Base-by-base conservation (phyloP, 2,113 vertebrate genomes). In the Trichomycterus rosablanca region DNA sequence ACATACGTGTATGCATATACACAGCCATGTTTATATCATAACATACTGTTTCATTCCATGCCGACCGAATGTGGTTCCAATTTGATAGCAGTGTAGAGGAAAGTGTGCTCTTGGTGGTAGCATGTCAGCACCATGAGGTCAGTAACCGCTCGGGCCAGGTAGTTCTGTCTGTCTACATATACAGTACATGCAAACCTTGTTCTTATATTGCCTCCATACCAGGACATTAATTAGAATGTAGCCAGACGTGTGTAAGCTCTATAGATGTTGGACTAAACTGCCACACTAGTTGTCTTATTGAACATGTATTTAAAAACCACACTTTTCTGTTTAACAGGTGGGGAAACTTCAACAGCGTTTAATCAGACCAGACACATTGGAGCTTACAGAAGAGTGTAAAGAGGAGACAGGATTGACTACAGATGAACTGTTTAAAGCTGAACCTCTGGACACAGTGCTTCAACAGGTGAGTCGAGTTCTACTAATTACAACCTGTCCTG, bases 321-420 rank as follows among this genome's bases (percentile, higher is more conserved):
- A 56, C 26, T 2, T 58, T 28, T 62, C 28, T 5, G 83, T 78
- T 57, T 5, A 82, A 71, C 84, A 98, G 95, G 93, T 94, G 67
- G 95, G 93, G 43, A 88, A 94, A 1, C 83, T 94, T 63, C 93
- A 98, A 66, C 90, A 90, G 76, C 90, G 87, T 73, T 76, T 94
- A 68, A 89, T 95, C 61, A 93, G 93, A 79, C 92, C 92, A 12
- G 93, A 97, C 82, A 85, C 83, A 40, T 79, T 90, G 75, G 93
- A 95, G 7, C 76, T 97, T 78, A 92, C 91, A 20, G 90, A 95
- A 1, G 85, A 92, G 72, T 91, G 92, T 64, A 86, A 87, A 0
- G 92, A 96, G 73, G 90, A 90, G 54, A 95, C 88, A 0, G 91
- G 90, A 3, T 79, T 97, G 78, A 89, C 78, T 7, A 45, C 88